A percentile compares a stretch with the other conserved stretches of the same genome.
These are phyloP conservation scores for Horisme vitalbata DNA, from an alignment of 2,888 invertebrate species.

Conservation along the genomic window DNA sequence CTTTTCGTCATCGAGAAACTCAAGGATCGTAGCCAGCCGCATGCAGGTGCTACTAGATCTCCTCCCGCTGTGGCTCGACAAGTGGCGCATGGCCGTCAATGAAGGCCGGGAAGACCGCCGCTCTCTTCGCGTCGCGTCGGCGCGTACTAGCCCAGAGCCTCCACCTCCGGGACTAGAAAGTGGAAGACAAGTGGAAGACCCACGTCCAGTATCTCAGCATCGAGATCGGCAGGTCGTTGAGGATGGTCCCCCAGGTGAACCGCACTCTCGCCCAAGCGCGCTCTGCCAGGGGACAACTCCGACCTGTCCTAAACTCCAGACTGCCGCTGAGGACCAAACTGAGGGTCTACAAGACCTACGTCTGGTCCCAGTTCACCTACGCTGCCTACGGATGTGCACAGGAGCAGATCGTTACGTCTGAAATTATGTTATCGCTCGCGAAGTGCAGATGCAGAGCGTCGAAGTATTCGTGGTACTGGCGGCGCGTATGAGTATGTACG, in stretches of 20 bases:
- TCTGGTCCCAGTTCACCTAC: conserved; percentile 22
- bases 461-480: background rate
- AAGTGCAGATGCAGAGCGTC: conserved; percentile 6
- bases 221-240: conserved; percentile 25
- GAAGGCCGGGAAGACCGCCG: conserved; percentile 31
- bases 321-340: conserved; percentile 31
- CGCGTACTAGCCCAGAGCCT: background rate
- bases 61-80: conserved; percentile 27
- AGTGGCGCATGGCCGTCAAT: too few species aligned
- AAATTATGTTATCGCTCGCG: conserved; percentile 3
- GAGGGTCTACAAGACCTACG: conserved; percentile 27
- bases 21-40: background rate
- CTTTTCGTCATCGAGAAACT: background rate
- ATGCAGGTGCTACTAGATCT: conserved; percentile 22
- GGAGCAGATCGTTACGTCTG: conserved; percentile 7
- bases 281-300: conserved; percentile 12
- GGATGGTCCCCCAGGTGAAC: conserved; percentile 23
- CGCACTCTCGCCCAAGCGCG: conserved; percentile 12
- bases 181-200: conserved; percentile 18
- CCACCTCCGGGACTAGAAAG: conserved; percentile 4
- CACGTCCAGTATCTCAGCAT: conserved; percentile 30
- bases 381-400: conserved; percentile 5
- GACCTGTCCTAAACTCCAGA: conserved; percentile 22
- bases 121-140: background rate
- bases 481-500: background rate